These are phyloP conservation scores for Corythoichthys intestinalis DNA, from an alignment of 2,113 vertebrate species.

Conservation along the genomic window DNA sequence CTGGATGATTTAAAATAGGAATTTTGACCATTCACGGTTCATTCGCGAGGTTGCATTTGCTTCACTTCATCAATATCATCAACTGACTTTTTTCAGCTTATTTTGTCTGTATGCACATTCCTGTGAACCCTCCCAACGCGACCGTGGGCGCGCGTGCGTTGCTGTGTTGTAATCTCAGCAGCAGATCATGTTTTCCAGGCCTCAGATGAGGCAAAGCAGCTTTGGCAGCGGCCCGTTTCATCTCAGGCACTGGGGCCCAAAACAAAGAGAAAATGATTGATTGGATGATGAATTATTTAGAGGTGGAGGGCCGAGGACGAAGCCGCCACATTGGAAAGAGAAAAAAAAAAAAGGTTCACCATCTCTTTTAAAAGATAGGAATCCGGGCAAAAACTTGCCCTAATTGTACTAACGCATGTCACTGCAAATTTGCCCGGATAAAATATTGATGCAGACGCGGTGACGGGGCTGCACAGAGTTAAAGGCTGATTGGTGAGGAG, in stretches of 20 bases:
- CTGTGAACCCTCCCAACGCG: constrained; percentile 30
- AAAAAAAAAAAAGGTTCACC: constrained; percentile 40
- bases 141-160: constrained; percentile 35
- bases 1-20: no score
- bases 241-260: constrained; percentile 79
- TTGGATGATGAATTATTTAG: constrained; percentile 84
- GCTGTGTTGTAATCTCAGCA: constrained; percentile 74
- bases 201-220: constrained; percentile 80
- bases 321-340: constrained; percentile 57
- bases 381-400: constrained; percentile 59
- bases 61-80: not conserved
- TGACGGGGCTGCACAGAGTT: constrained; percentile 41
- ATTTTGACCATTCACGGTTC: not conserved
- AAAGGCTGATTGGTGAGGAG: constrained; percentile 53
- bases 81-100: constrained; percentile 6
- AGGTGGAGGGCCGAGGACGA: constrained; percentile 69
- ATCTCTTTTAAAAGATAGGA: constrained; percentile 62
- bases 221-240: constrained; percentile 76
- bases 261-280: constrained; percentile 83
- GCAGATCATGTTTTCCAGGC: constrained; percentile 79
- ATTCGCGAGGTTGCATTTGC: not conserved
- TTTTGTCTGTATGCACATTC: constrained; percentile 40
- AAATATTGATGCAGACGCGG: constrained; percentile 67
- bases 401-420: constrained; percentile 72
- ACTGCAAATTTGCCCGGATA: constrained; percentile 69